Percentiles rank a stretch among this genome's conserved stretches.
Evolutionary conservation across 2,113 vertebrate genomes (phyloP).

Genomic region (Microcebus tavaratra): DNA sequence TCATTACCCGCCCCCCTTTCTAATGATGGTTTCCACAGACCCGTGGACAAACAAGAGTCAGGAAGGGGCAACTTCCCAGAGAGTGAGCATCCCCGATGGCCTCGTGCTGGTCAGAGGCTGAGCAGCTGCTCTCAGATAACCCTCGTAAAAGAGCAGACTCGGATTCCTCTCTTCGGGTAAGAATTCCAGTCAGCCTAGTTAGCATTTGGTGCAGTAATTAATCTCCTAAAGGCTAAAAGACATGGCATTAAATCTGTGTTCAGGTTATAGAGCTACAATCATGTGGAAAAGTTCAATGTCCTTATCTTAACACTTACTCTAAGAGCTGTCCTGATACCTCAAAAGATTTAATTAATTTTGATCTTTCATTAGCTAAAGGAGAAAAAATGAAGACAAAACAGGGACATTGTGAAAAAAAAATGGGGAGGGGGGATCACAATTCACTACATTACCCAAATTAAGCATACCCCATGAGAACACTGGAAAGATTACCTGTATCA

Average conservation of each 20-base stretch:
- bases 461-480: background rate
- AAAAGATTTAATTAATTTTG: conserved; percentile 85
- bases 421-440: conserved; percentile 39
- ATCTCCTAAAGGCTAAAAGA: conserved; percentile 82
- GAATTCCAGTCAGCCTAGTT: conserved; percentile 77
- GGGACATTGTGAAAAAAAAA: conserved; percentile 66
- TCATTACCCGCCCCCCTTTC: background rate
- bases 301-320: conserved; percentile 81
- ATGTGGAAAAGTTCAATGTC: conserved; percentile 83
- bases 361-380: conserved; percentile 75
- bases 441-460: conserved; percentile 75
- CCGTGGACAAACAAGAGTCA: background rate
- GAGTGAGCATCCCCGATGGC: background rate
- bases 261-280: conserved; percentile 83
- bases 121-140: conserved; percentile 65
- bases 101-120: conserved; percentile 1
- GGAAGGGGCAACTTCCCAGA: background rate
- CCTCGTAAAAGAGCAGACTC: conserved; percentile 53
- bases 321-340: conserved; percentile 78
- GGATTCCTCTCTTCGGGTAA: conserved; percentile 68
- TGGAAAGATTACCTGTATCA: background rate
- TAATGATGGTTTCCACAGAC: background rate
- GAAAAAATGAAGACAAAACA: conserved; percentile 71
- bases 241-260: conserved; percentile 84
- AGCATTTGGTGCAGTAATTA: conserved; percentile 84